Conservation (phyloP, 2,797 vertebrate species). For the Artibeus jamaicensis region DNA sequence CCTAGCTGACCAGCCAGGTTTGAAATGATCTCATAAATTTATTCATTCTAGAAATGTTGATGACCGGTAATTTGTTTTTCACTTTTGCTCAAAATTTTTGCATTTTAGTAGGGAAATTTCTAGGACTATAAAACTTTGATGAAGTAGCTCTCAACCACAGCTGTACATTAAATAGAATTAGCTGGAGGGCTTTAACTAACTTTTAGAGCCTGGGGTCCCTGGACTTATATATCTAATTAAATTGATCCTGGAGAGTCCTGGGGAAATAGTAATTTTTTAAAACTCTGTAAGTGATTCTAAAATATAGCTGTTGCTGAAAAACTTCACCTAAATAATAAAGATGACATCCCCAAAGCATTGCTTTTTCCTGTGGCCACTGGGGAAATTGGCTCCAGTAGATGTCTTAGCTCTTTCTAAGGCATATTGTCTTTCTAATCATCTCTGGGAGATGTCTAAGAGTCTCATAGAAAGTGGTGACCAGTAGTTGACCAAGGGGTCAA, state of each 20-base stretch:
- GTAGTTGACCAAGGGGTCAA: neutral
- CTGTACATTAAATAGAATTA: neutral
- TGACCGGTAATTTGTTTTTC: neutral
- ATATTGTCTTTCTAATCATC: neutral
- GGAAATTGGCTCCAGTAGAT: neutral
- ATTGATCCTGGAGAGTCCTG: neutral
- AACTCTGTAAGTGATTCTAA: neutral
- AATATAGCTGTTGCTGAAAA: neutral
- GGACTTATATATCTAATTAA: constrained; percentile 13
- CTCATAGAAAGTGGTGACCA: neutral
- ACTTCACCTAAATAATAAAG: neutral
- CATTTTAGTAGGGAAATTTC: neutral
- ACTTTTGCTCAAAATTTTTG: neutral
- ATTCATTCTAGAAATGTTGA: neutral
- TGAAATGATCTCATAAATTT: constrained; percentile 1
- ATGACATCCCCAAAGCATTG: neutral
- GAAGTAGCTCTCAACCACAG: neutral
- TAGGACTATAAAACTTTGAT: neutral
- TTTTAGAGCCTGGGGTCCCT: neutral
- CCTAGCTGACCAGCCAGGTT: neutral
- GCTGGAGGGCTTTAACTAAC: neutral
- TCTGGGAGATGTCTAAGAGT: neutral
- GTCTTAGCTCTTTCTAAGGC: neutral
- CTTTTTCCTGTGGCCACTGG: neutral
- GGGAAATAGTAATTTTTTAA: neutral